Base-by-base conservation (phyloP, 2,113 vertebrate genomes). In the Otolemur garnettii region DNA sequence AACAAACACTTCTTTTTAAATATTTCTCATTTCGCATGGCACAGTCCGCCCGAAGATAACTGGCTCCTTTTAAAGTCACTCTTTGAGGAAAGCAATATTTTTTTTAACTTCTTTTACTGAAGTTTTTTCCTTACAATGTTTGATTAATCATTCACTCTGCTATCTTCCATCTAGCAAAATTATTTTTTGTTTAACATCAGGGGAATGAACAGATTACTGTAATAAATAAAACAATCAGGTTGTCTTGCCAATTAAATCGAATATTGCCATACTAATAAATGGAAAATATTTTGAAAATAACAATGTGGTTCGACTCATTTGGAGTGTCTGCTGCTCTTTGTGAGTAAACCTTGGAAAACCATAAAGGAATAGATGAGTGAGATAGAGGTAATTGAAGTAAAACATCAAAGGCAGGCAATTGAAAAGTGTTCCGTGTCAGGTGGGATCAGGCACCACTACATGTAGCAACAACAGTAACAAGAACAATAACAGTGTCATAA, bases 261-360 rank as follows among this genome's bases (percentile, higher is more conserved):
- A 13, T 33, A 90, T 55, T 82, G 42, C 7, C 69, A 85, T 33
- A 85, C 28, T 35, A 91, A 90, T 69, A 42, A 77, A 88, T 55
- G 93, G 5, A 72, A 84, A 33, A 38, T 60, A 59, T 92, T 95
- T 94, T 95, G 21, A 97, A 94, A 95, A 81, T 69, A 82, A 89
- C 82, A 94, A 68, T 5, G 0, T 45, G 83, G 91, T 57, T 88
- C 14, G 91, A 92, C 12, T 69, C 14, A 86, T 42, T 80, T 57
- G 28, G 35, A 87, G 50, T 77, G 17, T 3, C 6, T 84, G 6
- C 60, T 78, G 21, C 2, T 28, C 28, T 93, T 79, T 87, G 22
- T 93, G 57, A 57, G 5, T 95, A 57, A 91, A 86, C 75, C 57
- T 78, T 89, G 26, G 35, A 93, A 72, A 93, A 95, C 62, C 30